A percentile compares a stretch with the other conserved stretches of the same genome.
phyloP scores from a whole-genome alignment of 2,113 vertebrate genomes.

The Heterotis niloticus region DNA sequence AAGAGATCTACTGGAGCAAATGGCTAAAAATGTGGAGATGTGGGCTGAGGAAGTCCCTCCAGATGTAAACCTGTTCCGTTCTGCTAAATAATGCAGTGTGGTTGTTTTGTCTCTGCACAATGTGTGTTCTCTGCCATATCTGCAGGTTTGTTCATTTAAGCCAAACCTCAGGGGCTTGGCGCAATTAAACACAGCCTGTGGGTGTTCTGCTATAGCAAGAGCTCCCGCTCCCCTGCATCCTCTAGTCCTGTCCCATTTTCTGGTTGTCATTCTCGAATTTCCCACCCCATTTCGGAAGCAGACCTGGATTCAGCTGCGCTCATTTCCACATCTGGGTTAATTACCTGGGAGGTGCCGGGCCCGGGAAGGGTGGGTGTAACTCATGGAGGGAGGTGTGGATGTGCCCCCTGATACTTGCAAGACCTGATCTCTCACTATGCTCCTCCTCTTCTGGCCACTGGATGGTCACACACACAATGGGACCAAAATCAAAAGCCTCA shows the following conservation, averaged over 20 bases:
- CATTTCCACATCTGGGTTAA: conserved; percentile 74
- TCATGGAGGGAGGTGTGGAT: conserved; percentile 16
- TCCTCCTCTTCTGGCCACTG: too few relatives aligned
- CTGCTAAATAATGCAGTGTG: conserved; percentile 5
- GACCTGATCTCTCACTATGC: too few relatives aligned
- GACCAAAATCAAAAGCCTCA: too few relatives aligned
- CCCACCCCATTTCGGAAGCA: conserved; percentile 59
- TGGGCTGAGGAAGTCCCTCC: too few relatives aligned
- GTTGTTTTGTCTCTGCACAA: conserved; percentile 24
- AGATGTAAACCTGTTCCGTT: too few relatives aligned
- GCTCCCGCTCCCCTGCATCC: conserved; percentile 42
- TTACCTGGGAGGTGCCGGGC: conserved; percentile 63
- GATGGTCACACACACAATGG: too few relatives aligned
- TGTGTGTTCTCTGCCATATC: conserved; percentile 42
- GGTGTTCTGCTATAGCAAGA: conserved; percentile 62
- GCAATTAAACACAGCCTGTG: conserved; percentile 52
- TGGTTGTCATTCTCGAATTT: conserved; percentile 57
- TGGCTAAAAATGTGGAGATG: too few relatives aligned
- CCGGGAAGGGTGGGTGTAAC: conserved; percentile 51
- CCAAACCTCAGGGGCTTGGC: conserved; percentile 37
- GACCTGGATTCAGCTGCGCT: conserved; percentile 64
- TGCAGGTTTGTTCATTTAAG: conserved; percentile 41
- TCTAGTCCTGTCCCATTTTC: conserved; percentile 60
- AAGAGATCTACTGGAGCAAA: too few relatives aligned
- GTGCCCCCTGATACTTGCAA: neutral